phyloP scores from a whole-genome alignment of 37 sponge, comb jelly and placozoan genomes.

The Beroe forskalii region DNA sequence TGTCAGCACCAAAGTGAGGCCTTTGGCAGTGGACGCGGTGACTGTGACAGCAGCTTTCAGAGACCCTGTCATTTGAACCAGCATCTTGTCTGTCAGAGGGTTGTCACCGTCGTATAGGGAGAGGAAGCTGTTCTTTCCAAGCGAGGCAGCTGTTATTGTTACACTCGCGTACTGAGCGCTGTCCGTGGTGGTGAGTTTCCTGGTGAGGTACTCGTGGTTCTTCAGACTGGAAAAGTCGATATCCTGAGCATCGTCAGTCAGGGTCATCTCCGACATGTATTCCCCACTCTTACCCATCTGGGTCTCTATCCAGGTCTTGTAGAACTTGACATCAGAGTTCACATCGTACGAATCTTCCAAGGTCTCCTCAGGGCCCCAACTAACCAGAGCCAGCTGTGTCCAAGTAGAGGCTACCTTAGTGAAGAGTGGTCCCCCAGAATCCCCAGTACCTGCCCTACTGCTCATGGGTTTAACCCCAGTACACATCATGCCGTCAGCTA shows the following conservation, averaged over 20 bases:
- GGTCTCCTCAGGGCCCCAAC: slow-evolving; percentile 22
- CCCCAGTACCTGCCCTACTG: slow-evolving; percentile 11
- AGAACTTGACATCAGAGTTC: slow-evolving; percentile 25
- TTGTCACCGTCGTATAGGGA: neutral
- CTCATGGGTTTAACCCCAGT: slow-evolving; percentile 43
- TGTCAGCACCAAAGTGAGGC: neutral
- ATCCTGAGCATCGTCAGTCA: neutral
- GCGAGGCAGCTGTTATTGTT: neutral
- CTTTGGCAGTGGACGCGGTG: neutral
- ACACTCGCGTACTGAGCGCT: neutral
- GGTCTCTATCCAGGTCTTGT: slow-evolving; percentile 9
- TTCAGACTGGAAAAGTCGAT: neutral
- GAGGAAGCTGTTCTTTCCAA: neutral
- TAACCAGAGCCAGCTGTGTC: slow-evolving; percentile 22
- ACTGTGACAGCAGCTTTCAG: neutral
- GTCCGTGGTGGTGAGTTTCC: neutral
- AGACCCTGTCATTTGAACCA: neutral
- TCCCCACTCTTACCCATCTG: neutral
- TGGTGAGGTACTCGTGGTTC: neutral
- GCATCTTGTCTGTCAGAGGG: neutral
- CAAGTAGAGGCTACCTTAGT: neutral
- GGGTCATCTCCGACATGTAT: neutral
- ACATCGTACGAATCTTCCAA: slow-evolving; percentile 35
- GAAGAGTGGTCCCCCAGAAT: slow-evolving; percentile 59
- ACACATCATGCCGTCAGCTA: slow-evolving; percentile 12